Percentiles rank a stretch among this genome's conserved stretches.
Evolutionary conservation across 1,140 invertebrate species (phyloP).

Genomic region (Onthophagus taurus): DNA sequence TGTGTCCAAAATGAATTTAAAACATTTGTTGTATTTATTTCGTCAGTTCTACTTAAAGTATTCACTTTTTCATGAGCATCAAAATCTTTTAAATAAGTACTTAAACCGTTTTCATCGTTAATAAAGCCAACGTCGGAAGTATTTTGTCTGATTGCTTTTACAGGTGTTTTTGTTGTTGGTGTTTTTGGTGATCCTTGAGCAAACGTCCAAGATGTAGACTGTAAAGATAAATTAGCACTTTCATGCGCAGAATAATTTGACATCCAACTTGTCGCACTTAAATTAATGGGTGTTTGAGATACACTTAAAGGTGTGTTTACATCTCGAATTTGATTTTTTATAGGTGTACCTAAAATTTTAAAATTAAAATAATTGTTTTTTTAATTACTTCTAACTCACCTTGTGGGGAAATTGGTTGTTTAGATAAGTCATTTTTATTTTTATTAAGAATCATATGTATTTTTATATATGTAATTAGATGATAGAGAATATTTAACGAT

Average conservation of each 20-base stretch:
- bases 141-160: constrained; percentile 16
- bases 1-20: constrained; percentile 43
- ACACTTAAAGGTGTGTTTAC: background rate
- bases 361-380: constrained; percentile 1
- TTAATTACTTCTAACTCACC: too few relatives aligned
- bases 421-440: too few relatives aligned
- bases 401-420: too few relatives aligned
- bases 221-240: constrained; percentile 18
- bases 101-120: constrained; percentile 33
- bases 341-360: background rate
- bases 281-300: background rate
- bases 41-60: constrained; percentile 21
- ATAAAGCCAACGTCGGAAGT: constrained; percentile 32
- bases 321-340: background rate
- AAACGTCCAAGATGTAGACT: constrained; percentile 26
- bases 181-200: constrained; percentile 16
- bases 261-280: constrained; percentile 25
- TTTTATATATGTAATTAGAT: constrained; percentile 26
- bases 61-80: constrained; percentile 17
- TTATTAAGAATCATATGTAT: too few relatives aligned
- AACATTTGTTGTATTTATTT: background rate
- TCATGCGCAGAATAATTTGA: constrained; percentile 19
- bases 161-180: background rate
- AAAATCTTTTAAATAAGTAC: constrained; percentile 30
- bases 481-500: constrained; percentile 36